A percentile compares a stretch with the other conserved stretches of the same genome.
Conservation (phyloP, 2,888 invertebrate genomes). For the Hypomecis atomaria region DNA sequence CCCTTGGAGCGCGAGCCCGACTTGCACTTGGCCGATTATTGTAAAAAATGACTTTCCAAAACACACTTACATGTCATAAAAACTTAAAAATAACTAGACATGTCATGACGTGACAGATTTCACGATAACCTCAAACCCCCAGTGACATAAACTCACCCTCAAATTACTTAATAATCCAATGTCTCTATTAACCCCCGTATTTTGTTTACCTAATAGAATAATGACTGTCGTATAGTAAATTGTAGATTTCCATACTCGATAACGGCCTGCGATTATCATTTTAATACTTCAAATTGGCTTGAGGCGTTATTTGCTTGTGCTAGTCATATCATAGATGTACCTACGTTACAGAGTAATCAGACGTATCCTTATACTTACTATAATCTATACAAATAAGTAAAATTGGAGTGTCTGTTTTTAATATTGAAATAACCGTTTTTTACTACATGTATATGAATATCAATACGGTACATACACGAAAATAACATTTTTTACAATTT, state of each 20-base stretch:
- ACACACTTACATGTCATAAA: not conserved
- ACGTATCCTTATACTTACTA: too few relatives aligned
- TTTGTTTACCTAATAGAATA: constrained; percentile 84
- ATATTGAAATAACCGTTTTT: too few relatives aligned
- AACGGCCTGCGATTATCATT: constrained; percentile 76
- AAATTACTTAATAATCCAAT: constrained; percentile 70
- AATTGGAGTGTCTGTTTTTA: too few relatives aligned
- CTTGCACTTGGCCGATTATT: too few relatives aligned
- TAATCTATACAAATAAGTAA: too few relatives aligned
- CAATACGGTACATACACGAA: too few relatives aligned
- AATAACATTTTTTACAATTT: too few relatives aligned
- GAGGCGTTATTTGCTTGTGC: constrained; percentile 47
- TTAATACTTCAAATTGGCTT: constrained; percentile 79
- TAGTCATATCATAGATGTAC: too few relatives aligned
- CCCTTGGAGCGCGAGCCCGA: too few relatives aligned
- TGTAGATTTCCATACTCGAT: constrained; percentile 83
- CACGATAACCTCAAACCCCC: constrained; percentile 41
- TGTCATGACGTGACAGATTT: constrained; percentile 30
- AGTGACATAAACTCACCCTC: constrained; percentile 55
- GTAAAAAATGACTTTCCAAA: constrained; percentile 4
- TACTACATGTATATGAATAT: too few relatives aligned
- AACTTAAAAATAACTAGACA: constrained; percentile 13
- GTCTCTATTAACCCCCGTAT: constrained; percentile 79
- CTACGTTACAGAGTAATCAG: too few relatives aligned
- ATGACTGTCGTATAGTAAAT: constrained; percentile 83